Base-by-base conservation (phyloP, 37 sponge, comb jelly and placozoan species). In the Spongilla lacustris region DNA sequence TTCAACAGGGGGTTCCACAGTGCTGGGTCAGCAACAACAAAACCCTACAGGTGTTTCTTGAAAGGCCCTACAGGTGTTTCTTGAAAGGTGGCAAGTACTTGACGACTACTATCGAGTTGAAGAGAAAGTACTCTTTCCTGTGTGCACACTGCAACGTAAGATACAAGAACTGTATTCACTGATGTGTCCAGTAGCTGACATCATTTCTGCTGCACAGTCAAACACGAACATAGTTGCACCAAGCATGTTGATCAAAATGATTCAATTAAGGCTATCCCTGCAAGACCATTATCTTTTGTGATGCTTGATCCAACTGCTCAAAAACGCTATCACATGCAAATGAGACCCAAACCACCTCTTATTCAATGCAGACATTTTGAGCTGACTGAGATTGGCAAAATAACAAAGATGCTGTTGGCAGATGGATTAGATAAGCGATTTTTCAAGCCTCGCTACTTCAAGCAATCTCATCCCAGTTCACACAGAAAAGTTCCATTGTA, bases 111-210 rank as follows among this genome's bases (percentile, higher is more conserved):
- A 58, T 58, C 19, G 58, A 58, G 58, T 58, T 58, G 58, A 58
- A 58, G 58, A 58, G 58, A 58, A 58, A 58, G 58, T 6, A 14
- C 58, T 58, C 58, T 58, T 58, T 58, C 58, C 58, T 58, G 58
- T 17, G 58, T 58, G 58, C 58, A 58, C 58, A 10, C 58, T 58
- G 58, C 58, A 58, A 58, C 58, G 58, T 58, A 17, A 58, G 58
- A 58, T 58, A 58, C 58, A 58, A 58, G 58, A 58, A 58, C 58
- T 58, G 58, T 58, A 58, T 58, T 58, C 58, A 58, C 58, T 58
- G 58, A 58, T 58, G 58, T 58, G 58, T 58, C 58, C 58, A 17
- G 58, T 58, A 17, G 58, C 58, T 17, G 21, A 58, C 19, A 58
- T 58, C 58, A 58, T 58, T 58, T 17, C 58, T 58, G 58, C 58